Conservation (phyloP, 2,888 invertebrate genomes). For the Lasioglossum marginatum region DNA sequence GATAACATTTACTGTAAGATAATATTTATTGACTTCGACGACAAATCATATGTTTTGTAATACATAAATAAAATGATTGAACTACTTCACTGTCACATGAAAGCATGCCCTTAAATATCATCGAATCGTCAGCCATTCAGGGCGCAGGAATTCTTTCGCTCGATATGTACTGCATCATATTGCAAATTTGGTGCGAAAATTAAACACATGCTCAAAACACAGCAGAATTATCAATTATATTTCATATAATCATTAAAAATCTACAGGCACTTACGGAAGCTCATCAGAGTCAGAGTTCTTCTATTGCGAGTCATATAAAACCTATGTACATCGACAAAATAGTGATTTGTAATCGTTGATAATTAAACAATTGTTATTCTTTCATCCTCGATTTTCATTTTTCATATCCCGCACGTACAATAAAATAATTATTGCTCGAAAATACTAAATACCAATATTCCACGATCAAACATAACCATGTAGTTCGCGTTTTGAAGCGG, state of each 20-base stretch:
- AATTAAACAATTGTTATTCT: background rate
- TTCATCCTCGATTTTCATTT: background rate
- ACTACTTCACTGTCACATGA: background rate
- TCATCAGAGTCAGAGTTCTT: background rate
- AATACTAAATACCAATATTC: background rate
- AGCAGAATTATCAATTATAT: background rate
- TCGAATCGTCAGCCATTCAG: too few relatives aligned
- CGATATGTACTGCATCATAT: background rate
- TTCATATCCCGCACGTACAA: background rate
- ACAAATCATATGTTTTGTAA: background rate
- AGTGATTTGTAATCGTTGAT: background rate
- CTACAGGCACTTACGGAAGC: background rate
- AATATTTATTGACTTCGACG: background rate
- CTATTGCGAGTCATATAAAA: background rate
- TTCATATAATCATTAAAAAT: background rate
- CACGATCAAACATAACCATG: constrained; percentile 15
- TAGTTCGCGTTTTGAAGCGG: background rate
- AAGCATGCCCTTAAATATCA: background rate
- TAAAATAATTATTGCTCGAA: background rate
- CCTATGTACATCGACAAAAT: background rate
- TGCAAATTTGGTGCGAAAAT: background rate
- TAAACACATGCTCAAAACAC: background rate
- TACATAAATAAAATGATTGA: background rate
- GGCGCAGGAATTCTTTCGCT: background rate
- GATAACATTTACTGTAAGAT: background rate